A percentile compares a stretch with the other conserved stretches of the same genome.
phyloP scores from a whole-genome alignment of 2,888 invertebrate species.

The Drosophila macrothrix region DNA sequence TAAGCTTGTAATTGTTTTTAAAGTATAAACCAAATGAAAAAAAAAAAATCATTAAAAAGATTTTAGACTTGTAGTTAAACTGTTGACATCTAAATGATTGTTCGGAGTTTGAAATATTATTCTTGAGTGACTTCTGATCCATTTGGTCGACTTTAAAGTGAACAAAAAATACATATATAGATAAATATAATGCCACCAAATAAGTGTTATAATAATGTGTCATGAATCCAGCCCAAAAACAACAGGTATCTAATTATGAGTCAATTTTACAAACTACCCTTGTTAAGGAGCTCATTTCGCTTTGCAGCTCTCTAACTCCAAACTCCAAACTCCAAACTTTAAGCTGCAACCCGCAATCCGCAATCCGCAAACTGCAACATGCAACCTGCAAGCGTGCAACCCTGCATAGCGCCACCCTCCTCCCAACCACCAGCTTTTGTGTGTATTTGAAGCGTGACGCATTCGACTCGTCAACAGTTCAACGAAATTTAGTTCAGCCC shows the following conservation, averaged over 20 bases:
- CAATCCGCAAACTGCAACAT: not conserved
- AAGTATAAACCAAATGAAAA: not conserved
- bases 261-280: not conserved
- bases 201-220: not conserved
- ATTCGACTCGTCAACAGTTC: constrained; percentile 68
- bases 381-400: not conserved
- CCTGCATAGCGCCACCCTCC: not conserved
- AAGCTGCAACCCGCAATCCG: not conserved
- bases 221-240: not conserved
- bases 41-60: not conserved
- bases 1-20: not conserved
- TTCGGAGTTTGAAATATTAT: no score
- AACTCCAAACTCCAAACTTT: not conserved
- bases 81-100: no score
- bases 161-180: not conserved
- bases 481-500: constrained; percentile 68
- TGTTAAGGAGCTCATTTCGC: not conserved
- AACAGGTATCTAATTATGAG: not conserved
- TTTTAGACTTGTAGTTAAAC: not conserved
- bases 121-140: not conserved
- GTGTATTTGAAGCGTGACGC: constrained; percentile 35
- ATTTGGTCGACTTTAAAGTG: not conserved
- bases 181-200: no score
- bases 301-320: not conserved
- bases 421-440: not conserved